Base-by-base conservation (phyloP, 2,113 vertebrate species). In the Gobius niger region DNA sequence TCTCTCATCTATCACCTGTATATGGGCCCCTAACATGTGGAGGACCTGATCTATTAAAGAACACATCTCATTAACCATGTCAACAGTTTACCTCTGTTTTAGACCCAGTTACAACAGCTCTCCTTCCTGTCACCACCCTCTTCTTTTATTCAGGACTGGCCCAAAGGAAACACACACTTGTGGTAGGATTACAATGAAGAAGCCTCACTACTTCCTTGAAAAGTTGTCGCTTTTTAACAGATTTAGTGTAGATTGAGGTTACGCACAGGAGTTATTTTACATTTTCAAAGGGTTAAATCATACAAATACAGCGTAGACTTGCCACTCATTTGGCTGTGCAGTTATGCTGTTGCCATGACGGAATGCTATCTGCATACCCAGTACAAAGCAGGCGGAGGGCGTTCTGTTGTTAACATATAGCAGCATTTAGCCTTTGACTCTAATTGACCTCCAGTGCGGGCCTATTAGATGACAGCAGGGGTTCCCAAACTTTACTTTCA, bases 401-500 rank as follows among this genome's bases (percentile, higher is more conserved):
- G 42, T 60, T 15, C 19, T 50, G 42, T 66, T 74, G 2, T 4
- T 7, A 5, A 72, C 3, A 0, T 72, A 52, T n/a, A 10, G 5
- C 15, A 5, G 41, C 40, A 7, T 1, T 66, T 71, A 34, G 6
- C 64, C 50, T 79, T 61, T 71, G 18, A 63, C 77, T 44, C 40
- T 40, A 52, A 50, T 65, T 68, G 56, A 67, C 66, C 67, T 34
- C 12, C 1, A 67, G 71, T 47, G 19, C 49, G 2, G 24, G 8
- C 7, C 16, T 12, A 49, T 34, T 34, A 67, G 72, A 68, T 51
- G 73, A 73, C 73, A 77, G 24, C 24, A 34, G 24, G 24, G 24
- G 24, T 34, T 34, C 24, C 24, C 24, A 34, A 34, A 34, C 24
- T 34, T 34, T 34, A 34, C 24, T n/a, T n/a, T n/a, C n/a, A n/a